Evolutionary conservation across 2,113 vertebrate species (phyloP).

Genomic region (Thamnaconus septentrionalis): DNA sequence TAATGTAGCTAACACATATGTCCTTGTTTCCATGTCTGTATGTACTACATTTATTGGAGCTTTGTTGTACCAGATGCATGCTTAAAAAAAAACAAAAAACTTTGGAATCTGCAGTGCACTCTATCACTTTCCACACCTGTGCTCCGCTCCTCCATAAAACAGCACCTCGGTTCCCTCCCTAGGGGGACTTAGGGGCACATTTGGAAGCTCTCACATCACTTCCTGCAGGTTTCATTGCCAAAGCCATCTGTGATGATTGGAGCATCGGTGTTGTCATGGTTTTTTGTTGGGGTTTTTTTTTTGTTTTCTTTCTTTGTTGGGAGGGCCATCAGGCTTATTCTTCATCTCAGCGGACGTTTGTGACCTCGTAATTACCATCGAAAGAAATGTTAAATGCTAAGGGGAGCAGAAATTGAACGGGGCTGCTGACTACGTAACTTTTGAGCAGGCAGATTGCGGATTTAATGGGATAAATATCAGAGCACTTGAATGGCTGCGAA

Average conservation of each 20-base stretch:
- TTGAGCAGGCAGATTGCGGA: slow-evolving; percentile 4
- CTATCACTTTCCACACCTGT: slow-evolving; percentile 70
- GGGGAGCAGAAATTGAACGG: not conserved
- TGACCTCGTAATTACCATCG: not conserved
- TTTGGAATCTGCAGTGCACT: slow-evolving; percentile 51
- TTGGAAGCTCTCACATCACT: slow-evolving; percentile 31
- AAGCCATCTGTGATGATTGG: slow-evolving; percentile 63
- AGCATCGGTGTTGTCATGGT: slow-evolving; percentile 43
- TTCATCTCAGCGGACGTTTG: not conserved
- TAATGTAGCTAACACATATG: too few relatives aligned
- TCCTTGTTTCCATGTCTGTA: too few relatives aligned
- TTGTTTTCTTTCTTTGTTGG: too few relatives aligned
- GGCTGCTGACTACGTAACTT: slow-evolving; percentile 1
- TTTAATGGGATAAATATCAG: slow-evolving; percentile 12
- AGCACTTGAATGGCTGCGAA: slow-evolving; percentile 3
- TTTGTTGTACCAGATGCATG: slow-evolving; percentile 74
- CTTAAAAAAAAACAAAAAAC: slow-evolving; percentile 43
- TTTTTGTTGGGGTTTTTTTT: too few relatives aligned
- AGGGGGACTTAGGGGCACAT: slow-evolving; percentile 55
- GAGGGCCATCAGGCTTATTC: not conserved
- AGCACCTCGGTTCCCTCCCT: slow-evolving; percentile 51
- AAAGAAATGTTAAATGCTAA: slow-evolving; percentile 7
- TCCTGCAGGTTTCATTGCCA: slow-evolving; percentile 37
- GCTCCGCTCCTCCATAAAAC: slow-evolving; percentile 59
- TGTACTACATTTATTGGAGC: not conserved